Evolutionary conservation across 2,888 invertebrate species (phyloP), one percentile per base, ranked within the genome.

Genomic region (Cordilura impudica): DNA sequence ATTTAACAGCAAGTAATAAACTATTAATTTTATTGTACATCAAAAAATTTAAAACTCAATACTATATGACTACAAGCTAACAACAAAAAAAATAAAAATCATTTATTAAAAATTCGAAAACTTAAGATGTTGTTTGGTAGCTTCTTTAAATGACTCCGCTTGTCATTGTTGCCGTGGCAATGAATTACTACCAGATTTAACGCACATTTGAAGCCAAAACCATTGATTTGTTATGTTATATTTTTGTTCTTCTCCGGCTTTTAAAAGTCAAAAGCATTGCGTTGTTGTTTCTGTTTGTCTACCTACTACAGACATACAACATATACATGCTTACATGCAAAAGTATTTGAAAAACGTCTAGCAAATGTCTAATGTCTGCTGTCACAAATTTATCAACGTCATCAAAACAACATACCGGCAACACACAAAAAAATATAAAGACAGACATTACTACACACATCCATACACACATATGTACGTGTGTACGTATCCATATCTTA

Each of bases 341-440:
- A 31, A 47, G 39, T 35, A 39, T 69, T 43, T 61, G 53, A 12
- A 2, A 54, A 61, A 49, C 43, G 61, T 72, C 58, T 72, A 16
- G 49, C 56, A 72, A 72, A 58, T 61, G 66, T 77, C 77, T 77
- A 71, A 61, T 43, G 43, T 61, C 56, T 65, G 51, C 23, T 67
- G 72, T 72, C 72, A 72, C 67, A 77, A 77, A 77, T 77, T 77
- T 67, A 77, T 72, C 77, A 77, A 77, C 16, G 72, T 61, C 71
- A 72, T 56, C 19, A 54, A 56, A 67, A 8, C n/a, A n/a, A n/a
- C 51, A 23, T 53, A 39, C 45, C 4, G 12, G 6, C 19, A 16
- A 19, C 43, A 53, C 39, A 53, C 21, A 45, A 16, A 29, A 21
- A 19, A 16, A 54, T 43, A 45, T 18, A 63, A 16, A 29, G 39